A percentile compares a stretch with the other conserved stretches of the same genome.
These are phyloP conservation scores for Hydroisotoma schaefferi DNA, from an alignment of 2,888 invertebrate species.

Conservation along the genomic window DNA sequence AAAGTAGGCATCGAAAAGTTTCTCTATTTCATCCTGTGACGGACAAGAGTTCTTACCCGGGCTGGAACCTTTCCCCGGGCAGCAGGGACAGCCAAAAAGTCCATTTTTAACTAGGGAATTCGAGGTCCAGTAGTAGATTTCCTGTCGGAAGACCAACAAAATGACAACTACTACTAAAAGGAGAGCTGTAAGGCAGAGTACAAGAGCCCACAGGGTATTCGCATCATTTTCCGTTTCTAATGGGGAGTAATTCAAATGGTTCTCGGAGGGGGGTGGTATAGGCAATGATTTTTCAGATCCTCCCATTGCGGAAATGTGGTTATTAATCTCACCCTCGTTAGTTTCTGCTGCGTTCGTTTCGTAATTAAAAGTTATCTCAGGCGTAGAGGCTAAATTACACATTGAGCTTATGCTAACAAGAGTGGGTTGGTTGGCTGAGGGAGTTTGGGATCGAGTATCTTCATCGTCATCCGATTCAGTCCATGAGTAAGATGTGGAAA, in stretches of 20 bases:
- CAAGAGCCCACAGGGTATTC: conserved; percentile 20
- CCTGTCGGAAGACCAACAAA: conserved; percentile 30
- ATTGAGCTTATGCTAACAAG: conserved; percentile 30
- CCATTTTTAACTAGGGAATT: conserved; percentile 2
- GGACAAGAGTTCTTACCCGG: neutral
- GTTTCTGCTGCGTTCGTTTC: conserved; percentile 20
- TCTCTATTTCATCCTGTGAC: conserved; percentile 31
- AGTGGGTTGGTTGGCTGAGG: neutral
- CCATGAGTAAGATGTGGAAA: neutral
- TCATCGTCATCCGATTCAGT: conserved; percentile 6
- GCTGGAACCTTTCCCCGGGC: conserved; percentile 18
- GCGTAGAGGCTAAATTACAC: conserved; percentile 22
- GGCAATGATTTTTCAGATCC: conserved; percentile 21
- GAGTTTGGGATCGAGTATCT: conserved; percentile 18
- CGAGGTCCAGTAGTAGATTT: conserved; percentile 29
- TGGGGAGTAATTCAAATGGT: conserved; percentile 12
- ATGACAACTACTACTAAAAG: conserved; percentile 36
- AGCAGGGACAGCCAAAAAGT: conserved; percentile 5
- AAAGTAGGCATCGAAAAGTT: conserved; percentile 77
- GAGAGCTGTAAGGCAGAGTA: conserved; percentile 22
- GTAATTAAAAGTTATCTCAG: conserved; percentile 30
- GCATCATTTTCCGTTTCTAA: conserved; percentile 8
- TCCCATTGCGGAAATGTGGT: conserved; percentile 41
- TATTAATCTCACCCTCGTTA: conserved; percentile 29
- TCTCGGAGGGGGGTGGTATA: conserved; percentile 3